phyloP scores from a whole-genome alignment of 2,888 invertebrate genomes.

The Cloeon dipterum region DNA sequence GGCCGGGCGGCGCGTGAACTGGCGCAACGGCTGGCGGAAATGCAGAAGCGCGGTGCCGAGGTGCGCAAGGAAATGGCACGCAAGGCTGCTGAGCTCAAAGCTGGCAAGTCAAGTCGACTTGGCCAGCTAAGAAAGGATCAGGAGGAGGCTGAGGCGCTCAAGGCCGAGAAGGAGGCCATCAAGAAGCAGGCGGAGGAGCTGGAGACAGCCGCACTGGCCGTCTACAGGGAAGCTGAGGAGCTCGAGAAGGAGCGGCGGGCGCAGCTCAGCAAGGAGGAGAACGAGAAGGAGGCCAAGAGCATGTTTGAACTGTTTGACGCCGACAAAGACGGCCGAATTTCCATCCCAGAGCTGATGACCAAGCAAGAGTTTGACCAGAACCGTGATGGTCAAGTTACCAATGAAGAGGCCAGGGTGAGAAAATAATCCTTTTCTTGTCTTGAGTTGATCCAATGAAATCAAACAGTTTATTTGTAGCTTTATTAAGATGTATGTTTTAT shows the following conservation, averaged over 20 bases:
- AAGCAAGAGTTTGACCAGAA: constrained; percentile 69
- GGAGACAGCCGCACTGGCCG: constrained; percentile 51
- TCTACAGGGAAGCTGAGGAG: constrained; percentile 42
- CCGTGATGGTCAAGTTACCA: constrained; percentile 65
- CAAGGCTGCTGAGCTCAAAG: constrained; percentile 48
- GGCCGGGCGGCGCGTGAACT: constrained; percentile 51
- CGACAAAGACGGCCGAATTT: constrained; percentile 52
- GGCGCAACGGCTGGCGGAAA: constrained; percentile 44
- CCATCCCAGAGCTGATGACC: constrained; percentile 40
- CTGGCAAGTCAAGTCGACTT: constrained; percentile 30
- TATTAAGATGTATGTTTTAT: no score
- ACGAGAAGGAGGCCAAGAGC: constrained; percentile 37
- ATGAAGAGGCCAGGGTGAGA: constrained; percentile 50
- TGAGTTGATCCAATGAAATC: no score
- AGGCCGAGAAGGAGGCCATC: constrained; percentile 47
- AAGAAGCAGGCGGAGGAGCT: constrained; percentile 48
- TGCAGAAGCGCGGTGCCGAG: constrained; percentile 57
- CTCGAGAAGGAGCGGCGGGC: constrained; percentile 29
- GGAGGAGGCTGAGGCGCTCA: constrained; percentile 53
- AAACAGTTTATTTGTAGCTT: no score
- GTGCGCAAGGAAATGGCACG: constrained; percentile 47
- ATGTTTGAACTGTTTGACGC: constrained; percentile 59
- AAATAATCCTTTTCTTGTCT: no score
- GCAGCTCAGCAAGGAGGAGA: constrained; percentile 32
- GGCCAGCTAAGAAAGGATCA: constrained; percentile 37